These are phyloP conservation scores for Heliconius hortense DNA, from an alignment of 2,888 invertebrate genomes.

Conservation along the genomic window DNA sequence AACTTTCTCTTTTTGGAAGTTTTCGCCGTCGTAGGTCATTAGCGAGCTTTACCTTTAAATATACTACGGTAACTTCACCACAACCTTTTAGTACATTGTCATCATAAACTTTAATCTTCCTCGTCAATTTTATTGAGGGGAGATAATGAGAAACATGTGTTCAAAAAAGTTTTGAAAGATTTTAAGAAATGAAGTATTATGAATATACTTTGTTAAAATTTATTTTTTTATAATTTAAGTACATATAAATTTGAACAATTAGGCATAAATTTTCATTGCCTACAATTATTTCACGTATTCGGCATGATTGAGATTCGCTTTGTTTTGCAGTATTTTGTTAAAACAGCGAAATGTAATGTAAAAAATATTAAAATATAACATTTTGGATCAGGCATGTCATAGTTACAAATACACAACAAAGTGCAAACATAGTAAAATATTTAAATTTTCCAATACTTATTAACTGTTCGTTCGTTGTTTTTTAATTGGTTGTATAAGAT, in stretches of 20 bases:
- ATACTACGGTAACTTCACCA: not conserved
- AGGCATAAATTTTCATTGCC: not conserved
- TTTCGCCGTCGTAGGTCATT: conserved; percentile 44
- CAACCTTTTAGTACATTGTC: not conserved
- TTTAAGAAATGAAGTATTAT: not conserved
- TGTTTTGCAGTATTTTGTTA: not conserved
- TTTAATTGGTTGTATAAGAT: too few species aligned
- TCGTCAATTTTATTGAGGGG: not conserved
- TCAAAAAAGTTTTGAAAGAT: not conserved
- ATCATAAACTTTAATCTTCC: not conserved
- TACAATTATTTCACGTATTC: not conserved
- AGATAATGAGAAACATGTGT: not conserved
- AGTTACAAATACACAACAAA: too few species aligned
- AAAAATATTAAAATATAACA: not conserved
- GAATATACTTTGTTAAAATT: too few species aligned
- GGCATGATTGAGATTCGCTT: not conserved
- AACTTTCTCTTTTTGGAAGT: conserved; percentile 68
- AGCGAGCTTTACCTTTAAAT: conserved; percentile 16
- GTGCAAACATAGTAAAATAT: too few species aligned
- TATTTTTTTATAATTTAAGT: not conserved
- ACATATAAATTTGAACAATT: not conserved
- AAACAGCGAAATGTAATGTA: not conserved
- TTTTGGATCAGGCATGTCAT: not conserved
- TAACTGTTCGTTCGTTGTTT: too few species aligned
- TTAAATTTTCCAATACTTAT: too few species aligned